Evolutionary conservation across 2,113 vertebrate genomes (phyloP).

Genomic region (Myrmecophaga tridactyla): DNA sequence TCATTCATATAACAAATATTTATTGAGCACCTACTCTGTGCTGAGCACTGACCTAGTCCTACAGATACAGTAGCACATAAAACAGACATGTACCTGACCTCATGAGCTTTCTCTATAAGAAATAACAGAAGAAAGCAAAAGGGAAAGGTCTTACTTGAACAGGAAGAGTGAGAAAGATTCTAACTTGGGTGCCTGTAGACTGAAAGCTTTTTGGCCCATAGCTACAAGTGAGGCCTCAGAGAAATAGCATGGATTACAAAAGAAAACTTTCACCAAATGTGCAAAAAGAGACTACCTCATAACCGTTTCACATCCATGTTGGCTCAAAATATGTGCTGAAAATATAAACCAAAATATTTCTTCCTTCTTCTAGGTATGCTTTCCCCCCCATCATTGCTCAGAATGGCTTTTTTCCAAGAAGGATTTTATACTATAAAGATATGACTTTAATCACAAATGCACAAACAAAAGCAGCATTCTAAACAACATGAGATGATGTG

Average conservation of each 20-base stretch:
- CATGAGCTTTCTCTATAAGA: not conserved
- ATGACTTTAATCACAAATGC: conserved; percentile 13
- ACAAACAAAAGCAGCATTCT: conserved; percentile 7
- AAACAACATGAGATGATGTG: not conserved
- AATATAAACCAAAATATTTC: not conserved
- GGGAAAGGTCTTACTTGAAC: conserved; percentile 7
- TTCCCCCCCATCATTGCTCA: not conserved
- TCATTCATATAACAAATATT: not conserved
- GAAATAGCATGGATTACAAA: not conserved
- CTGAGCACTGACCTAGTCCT: not conserved
- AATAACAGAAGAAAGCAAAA: not conserved
- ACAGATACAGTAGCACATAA: not conserved
- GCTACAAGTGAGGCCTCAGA: not conserved
- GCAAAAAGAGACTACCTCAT: not conserved
- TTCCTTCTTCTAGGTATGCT: not conserved
- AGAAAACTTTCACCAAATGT: conserved; percentile 13
- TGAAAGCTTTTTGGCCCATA: not conserved
- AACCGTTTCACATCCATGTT: not conserved
- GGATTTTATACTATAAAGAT: not conserved
- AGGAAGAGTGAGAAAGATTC: not conserved
- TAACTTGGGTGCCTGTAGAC: not conserved
- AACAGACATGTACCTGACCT: not conserved
- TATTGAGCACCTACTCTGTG: not conserved
- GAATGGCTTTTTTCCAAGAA: not conserved
- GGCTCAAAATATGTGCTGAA: conserved; percentile 12